Evolutionary conservation across 1,140 invertebrate species (phyloP).

Genomic region (Pseudachorutes palmiensis): DNA sequence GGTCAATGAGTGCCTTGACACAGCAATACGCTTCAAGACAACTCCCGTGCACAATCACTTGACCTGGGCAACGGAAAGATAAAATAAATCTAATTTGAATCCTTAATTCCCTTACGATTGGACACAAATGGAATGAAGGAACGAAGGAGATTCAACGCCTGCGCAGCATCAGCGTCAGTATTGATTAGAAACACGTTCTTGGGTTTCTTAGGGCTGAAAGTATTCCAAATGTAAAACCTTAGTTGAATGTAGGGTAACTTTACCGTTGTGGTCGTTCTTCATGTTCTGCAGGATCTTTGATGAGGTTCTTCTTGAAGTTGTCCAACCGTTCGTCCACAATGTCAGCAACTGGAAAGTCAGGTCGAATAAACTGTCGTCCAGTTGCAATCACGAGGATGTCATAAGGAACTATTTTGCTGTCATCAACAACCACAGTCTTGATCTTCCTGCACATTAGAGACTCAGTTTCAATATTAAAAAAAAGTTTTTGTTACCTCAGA

Average conservation of each 20-base stretch:
- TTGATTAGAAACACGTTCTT: constrained; percentile 54
- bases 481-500: constrained; percentile 45
- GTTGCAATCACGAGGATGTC: constrained; percentile 54
- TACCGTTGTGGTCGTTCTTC: constrained; percentile 35
- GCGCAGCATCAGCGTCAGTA: constrained; percentile 47
- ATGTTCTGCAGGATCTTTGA: constrained; percentile 1
- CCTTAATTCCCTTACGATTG: constrained; percentile 9
- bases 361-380: constrained; percentile 49
- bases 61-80: constrained; percentile 18
- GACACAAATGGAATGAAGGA: constrained; percentile 17
- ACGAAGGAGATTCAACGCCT: constrained; percentile 23
- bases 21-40: constrained; percentile 53
- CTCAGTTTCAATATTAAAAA: not conserved
- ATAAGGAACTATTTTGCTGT: constrained; percentile 49
- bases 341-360: constrained; percentile 27
- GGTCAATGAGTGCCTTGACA: constrained; percentile 49
- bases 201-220: constrained; percentile 40
- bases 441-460: constrained; percentile 44
- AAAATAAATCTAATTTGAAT: not conserved
- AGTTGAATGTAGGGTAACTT: not conserved
- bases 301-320: constrained; percentile 14
- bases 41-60: constrained; percentile 55
- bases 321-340: constrained; percentile 20
- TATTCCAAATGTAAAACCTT: not conserved
- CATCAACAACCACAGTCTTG: constrained; percentile 50